A percentile compares a stretch with the other conserved stretches of the same genome.
Evolutionary conservation across 2,888 invertebrate species (phyloP).

Genomic region (Germaria angustata): DNA sequence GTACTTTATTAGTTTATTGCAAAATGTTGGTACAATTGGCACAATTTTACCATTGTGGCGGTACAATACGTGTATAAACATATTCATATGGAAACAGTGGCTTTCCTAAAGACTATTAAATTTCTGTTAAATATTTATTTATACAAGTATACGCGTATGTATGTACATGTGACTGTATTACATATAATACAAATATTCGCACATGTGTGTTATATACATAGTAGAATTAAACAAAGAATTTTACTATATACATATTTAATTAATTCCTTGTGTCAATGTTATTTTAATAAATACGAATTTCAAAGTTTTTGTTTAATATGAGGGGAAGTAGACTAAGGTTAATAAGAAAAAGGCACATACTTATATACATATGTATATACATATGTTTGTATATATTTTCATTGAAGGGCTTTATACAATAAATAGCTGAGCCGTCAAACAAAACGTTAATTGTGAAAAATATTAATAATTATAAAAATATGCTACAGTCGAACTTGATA

Average conservation of each 20-base stretch:
- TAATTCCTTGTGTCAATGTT: constrained; percentile 2
- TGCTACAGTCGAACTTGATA: too few relatives aligned
- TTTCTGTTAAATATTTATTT: constrained; percentile 28
- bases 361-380: neutral
- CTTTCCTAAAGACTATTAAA: constrained; percentile 49
- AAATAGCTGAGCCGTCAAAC: too few relatives aligned
- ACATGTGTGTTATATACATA: neutral
- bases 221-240: neutral
- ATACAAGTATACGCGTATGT: neutral
- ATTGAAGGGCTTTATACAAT: neutral
- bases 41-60: too few relatives aligned
- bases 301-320: neutral
- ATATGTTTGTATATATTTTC: neutral
- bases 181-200: neutral
- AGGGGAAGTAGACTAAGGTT: neutral
- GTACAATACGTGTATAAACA: too few relatives aligned
- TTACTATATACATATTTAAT: neutral
- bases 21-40: too few relatives aligned
- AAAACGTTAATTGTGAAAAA: too few relatives aligned
- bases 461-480: too few relatives aligned
- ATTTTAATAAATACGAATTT: neutral
- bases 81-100: too few relatives aligned
- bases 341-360: too few relatives aligned
- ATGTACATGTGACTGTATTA: neutral
- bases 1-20: too few relatives aligned